Percentiles rank a stretch among this genome's conserved stretches.
These are phyloP conservation scores for Rynchops niger DNA, from an alignment of 2,113 vertebrate genomes.

Conservation along the genomic window DNA sequence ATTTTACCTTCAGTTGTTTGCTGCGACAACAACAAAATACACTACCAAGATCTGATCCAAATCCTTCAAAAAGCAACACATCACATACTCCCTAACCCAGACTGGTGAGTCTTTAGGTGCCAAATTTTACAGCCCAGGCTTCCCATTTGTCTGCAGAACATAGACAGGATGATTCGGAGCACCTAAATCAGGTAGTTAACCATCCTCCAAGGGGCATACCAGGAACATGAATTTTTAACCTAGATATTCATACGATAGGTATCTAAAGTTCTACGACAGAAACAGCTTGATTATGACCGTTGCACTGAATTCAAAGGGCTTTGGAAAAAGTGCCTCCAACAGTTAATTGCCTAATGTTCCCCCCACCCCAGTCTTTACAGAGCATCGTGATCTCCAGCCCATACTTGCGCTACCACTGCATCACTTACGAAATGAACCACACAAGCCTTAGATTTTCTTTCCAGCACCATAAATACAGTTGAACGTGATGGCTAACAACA, in stretches of 20 bases:
- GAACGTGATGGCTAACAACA: not conserved
- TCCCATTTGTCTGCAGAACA: not conserved
- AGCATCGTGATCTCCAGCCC: not conserved
- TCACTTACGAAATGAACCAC: not conserved
- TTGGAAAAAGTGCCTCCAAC: not conserved
- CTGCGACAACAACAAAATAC: not conserved
- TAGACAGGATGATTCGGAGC: not conserved
- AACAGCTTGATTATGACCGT: not conserved
- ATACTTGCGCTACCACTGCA: not conserved
- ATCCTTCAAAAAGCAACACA: not conserved
- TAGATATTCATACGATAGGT: not conserved
- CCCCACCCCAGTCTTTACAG: not conserved
- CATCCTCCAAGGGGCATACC: not conserved
- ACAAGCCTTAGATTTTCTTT: not conserved
- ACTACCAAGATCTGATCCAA: not conserved
- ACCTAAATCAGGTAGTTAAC: not conserved
- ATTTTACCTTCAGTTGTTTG: not conserved
- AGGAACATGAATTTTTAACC: not conserved
- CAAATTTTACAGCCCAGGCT: not conserved
- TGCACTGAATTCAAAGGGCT: not conserved
- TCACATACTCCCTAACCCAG: fast-evolving
- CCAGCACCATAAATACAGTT: not conserved
- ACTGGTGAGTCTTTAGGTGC: not conserved
- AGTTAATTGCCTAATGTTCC: not conserved
- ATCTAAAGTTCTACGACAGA: not conserved